These are phyloP conservation scores for Acanthoscelides obtectus DNA, from an alignment of 2,888 invertebrate genomes.

Conservation along the genomic window DNA sequence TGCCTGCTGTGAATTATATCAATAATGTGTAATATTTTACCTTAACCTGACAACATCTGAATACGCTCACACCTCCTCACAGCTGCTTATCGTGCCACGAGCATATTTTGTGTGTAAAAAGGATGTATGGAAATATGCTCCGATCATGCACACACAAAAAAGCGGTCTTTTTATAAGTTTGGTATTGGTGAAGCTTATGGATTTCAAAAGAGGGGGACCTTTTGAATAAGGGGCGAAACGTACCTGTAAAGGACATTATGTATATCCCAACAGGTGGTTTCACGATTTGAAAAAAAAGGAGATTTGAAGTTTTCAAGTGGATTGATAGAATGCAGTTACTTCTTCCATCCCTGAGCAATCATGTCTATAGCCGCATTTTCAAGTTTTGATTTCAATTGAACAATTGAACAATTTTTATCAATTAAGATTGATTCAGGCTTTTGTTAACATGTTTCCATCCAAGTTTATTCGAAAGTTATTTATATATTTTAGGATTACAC, in stretches of 20 bases:
- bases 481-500: too few relatives aligned
- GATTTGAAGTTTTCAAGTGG: too few relatives aligned
- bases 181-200: not conserved
- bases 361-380: too few relatives aligned
- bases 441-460: too few relatives aligned
- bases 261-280: not conserved
- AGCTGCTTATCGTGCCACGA: not conserved
- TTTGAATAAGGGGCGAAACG: too few relatives aligned
- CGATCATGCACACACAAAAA: not conserved
- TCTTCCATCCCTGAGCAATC: too few relatives aligned
- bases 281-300: too few relatives aligned
- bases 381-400: too few relatives aligned
- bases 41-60: not conserved
- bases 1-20: not conserved
- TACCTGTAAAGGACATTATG: not conserved
- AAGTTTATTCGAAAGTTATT: too few relatives aligned
- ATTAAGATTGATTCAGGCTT: too few relatives aligned
- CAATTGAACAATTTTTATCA: too few relatives aligned
- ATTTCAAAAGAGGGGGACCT: not conserved
- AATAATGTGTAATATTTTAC: not conserved
- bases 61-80: not conserved
- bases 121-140: not conserved
- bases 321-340: too few relatives aligned
- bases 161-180: not conserved
- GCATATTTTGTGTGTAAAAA: not conserved